These are phyloP conservation scores for Porites evermanni DNA, from an alignment of 92 coral and sea anemone species.

Conservation along the genomic window DNA sequence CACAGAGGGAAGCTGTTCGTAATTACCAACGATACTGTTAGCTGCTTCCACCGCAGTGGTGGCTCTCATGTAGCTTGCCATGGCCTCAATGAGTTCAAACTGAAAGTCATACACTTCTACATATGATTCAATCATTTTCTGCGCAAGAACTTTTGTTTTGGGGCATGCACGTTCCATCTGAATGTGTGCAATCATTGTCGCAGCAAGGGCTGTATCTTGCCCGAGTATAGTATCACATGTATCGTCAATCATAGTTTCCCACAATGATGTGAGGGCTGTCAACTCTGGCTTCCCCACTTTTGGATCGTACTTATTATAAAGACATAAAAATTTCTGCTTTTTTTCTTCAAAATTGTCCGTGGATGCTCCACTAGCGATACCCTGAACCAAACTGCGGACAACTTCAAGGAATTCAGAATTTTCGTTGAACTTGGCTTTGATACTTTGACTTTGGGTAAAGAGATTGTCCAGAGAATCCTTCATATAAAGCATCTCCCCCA, in stretches of 20 bases:
- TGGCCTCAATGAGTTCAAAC: slow-evolving; percentile 55
- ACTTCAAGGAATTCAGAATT: slow-evolving; percentile 22
- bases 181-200: not conserved
- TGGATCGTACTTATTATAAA: slow-evolving; percentile 37
- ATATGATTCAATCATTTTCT: slow-evolving; percentile 33
- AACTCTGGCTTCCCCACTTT: slow-evolving; percentile 46
- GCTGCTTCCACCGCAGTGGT: slow-evolving; percentile 40
- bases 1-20: slow-evolving; percentile 20
- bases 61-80: slow-evolving; percentile 56
- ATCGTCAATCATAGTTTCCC: slow-evolving; percentile 29
- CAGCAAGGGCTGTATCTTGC: slow-evolving; percentile 4
- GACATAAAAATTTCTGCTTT: slow-evolving; percentile 27
- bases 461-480: slow-evolving; percentile 3
- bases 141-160: slow-evolving; percentile 51
- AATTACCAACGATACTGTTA: slow-evolving; percentile 22
- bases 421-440: slow-evolving; percentile 15
- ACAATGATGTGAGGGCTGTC: slow-evolving; percentile 10
- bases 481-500: not conserved
- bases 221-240: slow-evolving; percentile 18
- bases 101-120: slow-evolving; percentile 56
- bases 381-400: slow-evolving; percentile 21
- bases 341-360: slow-evolving; percentile 24
- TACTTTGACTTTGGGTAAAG: not conserved
- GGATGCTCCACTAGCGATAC: not conserved
- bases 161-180: slow-evolving; percentile 13